Percentiles rank a stretch among this genome's conserved stretches.
phyloP scores from a whole-genome alignment of 2,888 invertebrate species.

The Pristionchus entomophagus region DNA sequence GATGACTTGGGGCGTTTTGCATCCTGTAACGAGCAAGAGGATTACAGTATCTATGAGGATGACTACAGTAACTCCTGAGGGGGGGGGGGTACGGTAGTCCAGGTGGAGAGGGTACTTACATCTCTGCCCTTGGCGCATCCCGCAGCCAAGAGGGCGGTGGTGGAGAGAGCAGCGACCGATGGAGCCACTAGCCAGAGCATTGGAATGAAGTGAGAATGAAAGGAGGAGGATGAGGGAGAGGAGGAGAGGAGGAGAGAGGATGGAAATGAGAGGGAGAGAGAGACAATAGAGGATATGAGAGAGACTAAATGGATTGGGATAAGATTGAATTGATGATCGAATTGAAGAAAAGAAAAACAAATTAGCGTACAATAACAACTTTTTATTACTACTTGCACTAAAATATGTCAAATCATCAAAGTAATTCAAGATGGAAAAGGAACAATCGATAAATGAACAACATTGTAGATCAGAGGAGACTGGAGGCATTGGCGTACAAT shows the following conservation, averaged over 20 bases:
- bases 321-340: too few relatives aligned
- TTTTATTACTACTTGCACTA: constrained; percentile 10
- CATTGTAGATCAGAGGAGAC: neutral
- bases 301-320: neutral
- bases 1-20: constrained; percentile 12
- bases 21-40: neutral
- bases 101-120: neutral
- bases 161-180: neutral
- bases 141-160: neutral
- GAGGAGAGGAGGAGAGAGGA: neutral
- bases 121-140: constrained; percentile 27
- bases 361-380: neutral
- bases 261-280: neutral
- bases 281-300: neutral
- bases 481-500: too few relatives aligned
- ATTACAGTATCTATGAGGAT: constrained; percentile 2
- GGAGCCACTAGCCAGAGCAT: constrained; percentile 26
- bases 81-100: neutral
- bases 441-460: constrained; percentile 1
- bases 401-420: constrained; percentile 11
- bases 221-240: neutral
- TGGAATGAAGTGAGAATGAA: neutral
- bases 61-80: too few relatives aligned
- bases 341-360: neutral
- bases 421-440: neutral